A percentile compares a stretch with the other conserved stretches of the same genome.
Conservation (phyloP, 1,140 invertebrate genomes). For the Chrysoperla carnea region DNA sequence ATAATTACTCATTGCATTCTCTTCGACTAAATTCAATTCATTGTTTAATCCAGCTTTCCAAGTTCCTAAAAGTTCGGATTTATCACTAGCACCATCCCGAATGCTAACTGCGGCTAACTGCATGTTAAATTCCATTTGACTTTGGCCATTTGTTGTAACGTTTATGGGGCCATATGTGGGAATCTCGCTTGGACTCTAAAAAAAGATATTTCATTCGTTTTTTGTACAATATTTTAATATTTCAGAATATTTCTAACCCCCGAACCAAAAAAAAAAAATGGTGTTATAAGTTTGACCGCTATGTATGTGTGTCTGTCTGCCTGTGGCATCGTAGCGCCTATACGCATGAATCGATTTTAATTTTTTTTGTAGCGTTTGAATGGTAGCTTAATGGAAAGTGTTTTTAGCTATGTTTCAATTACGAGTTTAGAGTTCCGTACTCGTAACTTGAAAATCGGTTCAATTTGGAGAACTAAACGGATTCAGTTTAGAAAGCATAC, state of each 20-base stretch:
- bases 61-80: constrained; percentile 37
- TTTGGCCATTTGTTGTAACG: constrained; percentile 41
- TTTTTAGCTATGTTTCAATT: too few relatives aligned
- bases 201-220: too few relatives aligned
- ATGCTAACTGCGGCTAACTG: constrained; percentile 44
- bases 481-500: constrained; percentile 9
- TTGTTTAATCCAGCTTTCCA: constrained; percentile 50
- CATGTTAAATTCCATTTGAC: constrained; percentile 55
- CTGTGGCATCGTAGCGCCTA: too few relatives aligned
- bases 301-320: too few relatives aligned
- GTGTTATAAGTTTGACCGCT: too few relatives aligned
- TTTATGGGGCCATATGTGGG: constrained; percentile 39
- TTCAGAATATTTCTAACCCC: neutral
- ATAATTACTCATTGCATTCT: constrained; percentile 48
- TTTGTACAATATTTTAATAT: too few relatives aligned
- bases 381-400: too few relatives aligned
- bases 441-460: neutral
- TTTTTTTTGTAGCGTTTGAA: too few relatives aligned
- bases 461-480: neutral
- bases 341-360: too few relatives aligned
- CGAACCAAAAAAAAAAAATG: too few relatives aligned
- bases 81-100: constrained; percentile 41
- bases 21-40: constrained; percentile 37
- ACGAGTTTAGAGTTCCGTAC: too few relatives aligned
- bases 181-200: constrained; percentile 33